These are phyloP conservation scores for Hydraecia micacea DNA, from an alignment of 2,888 invertebrate genomes.

Conservation along the genomic window DNA sequence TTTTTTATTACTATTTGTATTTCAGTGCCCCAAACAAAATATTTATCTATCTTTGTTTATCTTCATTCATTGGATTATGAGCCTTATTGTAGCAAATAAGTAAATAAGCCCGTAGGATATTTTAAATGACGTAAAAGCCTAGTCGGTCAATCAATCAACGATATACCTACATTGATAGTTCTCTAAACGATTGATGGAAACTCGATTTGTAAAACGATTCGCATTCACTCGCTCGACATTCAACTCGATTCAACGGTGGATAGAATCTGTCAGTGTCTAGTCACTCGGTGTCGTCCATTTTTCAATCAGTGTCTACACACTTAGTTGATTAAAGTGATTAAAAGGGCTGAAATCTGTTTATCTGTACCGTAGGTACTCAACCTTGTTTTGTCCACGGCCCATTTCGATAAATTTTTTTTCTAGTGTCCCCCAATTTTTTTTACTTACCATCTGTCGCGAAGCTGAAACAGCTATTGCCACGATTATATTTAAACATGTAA, in stretches of 20 bases:
- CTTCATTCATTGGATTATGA: background rate
- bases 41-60: too few relatives aligned
- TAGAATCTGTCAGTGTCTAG: slow-evolving; percentile 34
- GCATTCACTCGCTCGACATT: slow-evolving; percentile 23
- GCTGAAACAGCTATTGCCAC: too few relatives aligned
- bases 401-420: too few relatives aligned
- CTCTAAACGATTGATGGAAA: slow-evolving; percentile 39
- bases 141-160: slow-evolving; percentile 4
- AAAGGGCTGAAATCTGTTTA: background rate
- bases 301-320: background rate
- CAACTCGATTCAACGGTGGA: slow-evolving; percentile 19
- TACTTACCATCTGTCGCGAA: too few relatives aligned
- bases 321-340: background rate
- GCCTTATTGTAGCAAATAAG: background rate
- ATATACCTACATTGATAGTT: slow-evolving; percentile 20
- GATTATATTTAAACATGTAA: too few relatives aligned
- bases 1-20: background rate
- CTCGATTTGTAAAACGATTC: slow-evolving; percentile 43
- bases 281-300: slow-evolving; percentile 15
- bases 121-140: background rate
- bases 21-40: background rate
- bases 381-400: too few relatives aligned
- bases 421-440: too few relatives aligned
- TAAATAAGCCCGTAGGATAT: background rate
- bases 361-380: too few relatives aligned